phyloP scores from a whole-genome alignment of 2,113 vertebrate genomes.

The Austrofundulus limnaeus region DNA sequence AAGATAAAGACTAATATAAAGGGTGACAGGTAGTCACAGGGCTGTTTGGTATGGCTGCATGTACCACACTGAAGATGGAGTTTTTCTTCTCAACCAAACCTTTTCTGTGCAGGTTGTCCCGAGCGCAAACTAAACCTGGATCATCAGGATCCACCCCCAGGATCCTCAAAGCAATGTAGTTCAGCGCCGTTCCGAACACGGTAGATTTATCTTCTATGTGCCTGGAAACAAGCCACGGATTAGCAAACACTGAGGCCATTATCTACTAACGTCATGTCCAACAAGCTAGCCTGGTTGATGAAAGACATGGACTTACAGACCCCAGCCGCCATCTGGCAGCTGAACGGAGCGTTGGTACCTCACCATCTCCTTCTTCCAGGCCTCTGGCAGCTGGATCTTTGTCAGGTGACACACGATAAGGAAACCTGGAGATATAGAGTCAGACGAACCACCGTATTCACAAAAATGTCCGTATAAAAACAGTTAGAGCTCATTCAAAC shows the following conservation, averaged over 20 bases:
- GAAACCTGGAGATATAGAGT: slow-evolving; percentile 78
- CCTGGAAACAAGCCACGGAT: slow-evolving; percentile 78
- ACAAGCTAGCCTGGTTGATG: no score
- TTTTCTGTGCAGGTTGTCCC: slow-evolving; percentile 91
- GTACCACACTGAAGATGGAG: no score
- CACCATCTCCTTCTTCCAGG: slow-evolving; percentile 87
- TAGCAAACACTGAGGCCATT: no score
- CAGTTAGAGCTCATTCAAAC: no score
- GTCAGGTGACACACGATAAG: slow-evolving; percentile 85
- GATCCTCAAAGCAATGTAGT: slow-evolving; percentile 87
- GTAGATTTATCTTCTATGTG: slow-evolving; percentile 93
- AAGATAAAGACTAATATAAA: no score
- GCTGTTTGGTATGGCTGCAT: no score
- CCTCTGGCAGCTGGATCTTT: slow-evolving; percentile 79
- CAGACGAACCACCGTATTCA: no score
- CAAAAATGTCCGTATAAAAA: no score
- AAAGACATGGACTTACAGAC: slow-evolving; percentile 93
- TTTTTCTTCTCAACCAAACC: slow-evolving; percentile 78
- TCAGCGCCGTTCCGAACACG: slow-evolving; percentile 92
- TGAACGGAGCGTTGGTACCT: slow-evolving; percentile 92
- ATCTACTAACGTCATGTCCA: no score
- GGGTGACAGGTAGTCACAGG: no score
- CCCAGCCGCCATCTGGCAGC: slow-evolving; percentile 94
- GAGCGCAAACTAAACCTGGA: slow-evolving; percentile 86
- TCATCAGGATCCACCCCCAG: slow-evolving; percentile 90